Base-by-base conservation (phyloP, 2,888 invertebrate species). In the Plebejus argus region DNA sequence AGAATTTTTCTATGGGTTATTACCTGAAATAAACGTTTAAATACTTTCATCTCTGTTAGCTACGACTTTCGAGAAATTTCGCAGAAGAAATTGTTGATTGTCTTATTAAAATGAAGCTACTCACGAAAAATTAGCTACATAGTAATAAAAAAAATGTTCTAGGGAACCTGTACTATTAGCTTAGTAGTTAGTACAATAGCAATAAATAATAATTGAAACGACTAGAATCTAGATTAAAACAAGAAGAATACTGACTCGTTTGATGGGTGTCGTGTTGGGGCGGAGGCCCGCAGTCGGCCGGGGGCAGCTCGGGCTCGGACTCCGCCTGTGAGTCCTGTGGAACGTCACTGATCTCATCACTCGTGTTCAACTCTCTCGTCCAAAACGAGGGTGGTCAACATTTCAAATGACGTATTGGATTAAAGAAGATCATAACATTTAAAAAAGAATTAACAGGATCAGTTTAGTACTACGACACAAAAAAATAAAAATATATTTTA, bases 251-350 rank as follows among this genome's bases (percentile, higher is more conserved):
- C 82, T 80, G 23, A 82, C 83, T 78, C 5, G 79, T 80, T 35
- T 78, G 86, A 82, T 81, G 90, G 86, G 85, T 77, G 86, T 87
- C 85, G 33, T 87, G 83, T 10, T 85, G 83, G 3, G 85, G 81
- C 1, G 87, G 83, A 0, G 75, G 77, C 61, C 77, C 23, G 35
- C 78, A 78, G 82, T 89, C 91, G 8, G 89, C 92, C 74, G 85
- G 92, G 80, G 92, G 92, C 87, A 91, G 84, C 87, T 93, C 93
- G 71, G 92, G 91, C 89, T 93, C 93, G 81, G 94, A 93, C 85
- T 92, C 93, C 3, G 80, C 88, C 83, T 91, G 91, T 23, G 93
- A 93, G 77, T 93, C 93, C 93, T 94, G 92, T 88, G 89, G 86
- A 90, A 90, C 91, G 82, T 87, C 78, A 86, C 76, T 79, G 77